Percentiles rank a stretch among this genome's conserved stretches.
Conservation (phyloP, 2,113 vertebrate species). For the Balaenoptera acutorostrata region DNA sequence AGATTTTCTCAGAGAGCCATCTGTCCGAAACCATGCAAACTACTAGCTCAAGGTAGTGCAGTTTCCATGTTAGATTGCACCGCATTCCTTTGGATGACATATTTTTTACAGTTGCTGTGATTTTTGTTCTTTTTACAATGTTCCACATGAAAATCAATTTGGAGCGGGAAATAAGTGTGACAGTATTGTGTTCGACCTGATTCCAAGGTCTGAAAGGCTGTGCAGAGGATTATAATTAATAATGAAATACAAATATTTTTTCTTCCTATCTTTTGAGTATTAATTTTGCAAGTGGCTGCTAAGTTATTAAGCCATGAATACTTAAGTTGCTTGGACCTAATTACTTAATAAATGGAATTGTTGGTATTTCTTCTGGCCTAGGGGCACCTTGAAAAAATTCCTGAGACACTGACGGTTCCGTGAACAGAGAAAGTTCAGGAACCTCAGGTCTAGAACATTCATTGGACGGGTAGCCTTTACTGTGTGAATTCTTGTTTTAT, state of each 20-base stretch:
- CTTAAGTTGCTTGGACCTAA: slow-evolving; percentile 62
- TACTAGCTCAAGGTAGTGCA: background rate
- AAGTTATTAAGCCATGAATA: slow-evolving; percentile 54
- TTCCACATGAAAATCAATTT: background rate
- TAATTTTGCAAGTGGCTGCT: slow-evolving; percentile 49
- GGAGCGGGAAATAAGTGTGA: background rate
- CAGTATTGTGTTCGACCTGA: background rate
- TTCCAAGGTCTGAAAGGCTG: background rate
- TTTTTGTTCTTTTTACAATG: background rate
- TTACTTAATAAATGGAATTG: slow-evolving; percentile 49
- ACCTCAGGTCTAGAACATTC: background rate
- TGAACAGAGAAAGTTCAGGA: background rate
- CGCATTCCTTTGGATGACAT: background rate
- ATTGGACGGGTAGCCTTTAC: background rate
- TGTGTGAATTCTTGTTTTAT: background rate
- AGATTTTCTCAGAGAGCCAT: background rate
- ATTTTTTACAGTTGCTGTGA: background rate
- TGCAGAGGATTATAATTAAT: background rate
- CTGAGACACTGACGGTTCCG: background rate
- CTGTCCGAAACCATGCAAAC: background rate
- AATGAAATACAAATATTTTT: slow-evolving; percentile 46
- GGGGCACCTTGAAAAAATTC: background rate
- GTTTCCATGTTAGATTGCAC: background rate
- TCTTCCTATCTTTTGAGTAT: slow-evolving; percentile 35
- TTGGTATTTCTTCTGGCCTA: background rate